Evolutionary conservation across 2,113 vertebrate species (phyloP).

Genomic region (Nettapus auritus): DNA sequence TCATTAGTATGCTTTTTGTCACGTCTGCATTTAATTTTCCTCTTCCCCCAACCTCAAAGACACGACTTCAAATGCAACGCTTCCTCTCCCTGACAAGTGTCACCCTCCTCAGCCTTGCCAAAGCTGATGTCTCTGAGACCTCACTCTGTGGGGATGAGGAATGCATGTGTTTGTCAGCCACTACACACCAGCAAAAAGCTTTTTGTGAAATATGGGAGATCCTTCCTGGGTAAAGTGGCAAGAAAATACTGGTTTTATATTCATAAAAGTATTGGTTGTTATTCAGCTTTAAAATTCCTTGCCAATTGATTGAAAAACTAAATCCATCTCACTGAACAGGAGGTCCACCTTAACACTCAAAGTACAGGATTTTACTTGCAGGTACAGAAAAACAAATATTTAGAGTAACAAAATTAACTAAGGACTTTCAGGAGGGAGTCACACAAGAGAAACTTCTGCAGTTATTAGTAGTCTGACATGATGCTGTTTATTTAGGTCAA

Average conservation of each 20-base stretch:
- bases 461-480: constrained; percentile 26
- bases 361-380: not conserved
- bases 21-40: constrained; percentile 23
- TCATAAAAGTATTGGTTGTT: not conserved
- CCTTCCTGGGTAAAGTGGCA: not conserved
- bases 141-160: not conserved
- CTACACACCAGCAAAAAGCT: constrained; percentile 1
- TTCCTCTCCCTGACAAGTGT: not conserved
- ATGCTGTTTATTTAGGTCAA: constrained; percentile 51
- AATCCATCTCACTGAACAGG: not conserved
- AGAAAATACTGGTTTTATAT: not conserved
- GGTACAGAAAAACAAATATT: constrained; percentile 16
- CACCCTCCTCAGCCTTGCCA: not conserved
- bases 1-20: not conserved
- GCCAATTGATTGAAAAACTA: not conserved
- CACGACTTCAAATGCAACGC: not conserved
- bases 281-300: not conserved
- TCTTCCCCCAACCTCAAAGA: not conserved
- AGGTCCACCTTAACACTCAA: not conserved
- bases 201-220: constrained; percentile 23
- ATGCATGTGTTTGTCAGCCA: fast-evolving
- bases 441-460: constrained; percentile 18
- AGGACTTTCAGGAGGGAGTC: not conserved
- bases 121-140: not conserved
- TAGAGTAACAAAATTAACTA: constrained; percentile 1